A percentile compares a stretch with the other conserved stretches of the same genome.
These are phyloP conservation scores for Melanostoma scalare DNA, from an alignment of 2,888 invertebrate genomes.

Conservation along the genomic window DNA sequence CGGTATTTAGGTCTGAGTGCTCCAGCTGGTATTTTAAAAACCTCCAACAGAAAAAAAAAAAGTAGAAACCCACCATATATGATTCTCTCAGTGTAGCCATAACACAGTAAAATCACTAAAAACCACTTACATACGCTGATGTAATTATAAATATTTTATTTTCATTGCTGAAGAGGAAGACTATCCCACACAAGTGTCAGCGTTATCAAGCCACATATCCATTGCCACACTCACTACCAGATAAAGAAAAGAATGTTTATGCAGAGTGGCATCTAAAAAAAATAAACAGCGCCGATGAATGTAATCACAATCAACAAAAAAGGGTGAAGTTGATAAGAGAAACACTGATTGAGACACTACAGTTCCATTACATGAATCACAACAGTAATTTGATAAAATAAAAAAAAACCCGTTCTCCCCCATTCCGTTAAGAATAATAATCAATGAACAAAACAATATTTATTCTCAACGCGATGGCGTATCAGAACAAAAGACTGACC, in stretches of 20 bases:
- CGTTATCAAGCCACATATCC: too few relatives aligned
- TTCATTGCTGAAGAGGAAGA: too few relatives aligned
- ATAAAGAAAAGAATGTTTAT: not conserved
- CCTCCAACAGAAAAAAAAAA: too few relatives aligned
- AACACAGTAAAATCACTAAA: too few relatives aligned
- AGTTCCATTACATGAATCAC: constrained; percentile 29
- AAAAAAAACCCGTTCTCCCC: not conserved
- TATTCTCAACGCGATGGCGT: not conserved
- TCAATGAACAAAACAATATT: not conserved
- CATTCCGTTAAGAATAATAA: not conserved
- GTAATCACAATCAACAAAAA: constrained; percentile 20
- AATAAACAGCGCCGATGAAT: constrained; percentile 21
- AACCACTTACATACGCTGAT: too few relatives aligned
- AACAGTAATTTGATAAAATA: not conserved
- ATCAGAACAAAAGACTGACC: constrained; percentile 30
- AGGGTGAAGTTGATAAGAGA: constrained; percentile 9
- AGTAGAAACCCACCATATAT: too few relatives aligned
- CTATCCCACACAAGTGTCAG: too few relatives aligned
- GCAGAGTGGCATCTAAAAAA: not conserved
- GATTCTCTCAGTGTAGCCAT: too few relatives aligned
- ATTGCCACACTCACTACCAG: not conserved
- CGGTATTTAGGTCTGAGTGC: too few relatives aligned
- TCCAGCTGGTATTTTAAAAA: too few relatives aligned
- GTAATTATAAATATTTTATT: too few relatives aligned
- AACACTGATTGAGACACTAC: constrained; percentile 19